Conservation (phyloP, 64 coral and sea anemone genomes). For the Actinia equina region DNA sequence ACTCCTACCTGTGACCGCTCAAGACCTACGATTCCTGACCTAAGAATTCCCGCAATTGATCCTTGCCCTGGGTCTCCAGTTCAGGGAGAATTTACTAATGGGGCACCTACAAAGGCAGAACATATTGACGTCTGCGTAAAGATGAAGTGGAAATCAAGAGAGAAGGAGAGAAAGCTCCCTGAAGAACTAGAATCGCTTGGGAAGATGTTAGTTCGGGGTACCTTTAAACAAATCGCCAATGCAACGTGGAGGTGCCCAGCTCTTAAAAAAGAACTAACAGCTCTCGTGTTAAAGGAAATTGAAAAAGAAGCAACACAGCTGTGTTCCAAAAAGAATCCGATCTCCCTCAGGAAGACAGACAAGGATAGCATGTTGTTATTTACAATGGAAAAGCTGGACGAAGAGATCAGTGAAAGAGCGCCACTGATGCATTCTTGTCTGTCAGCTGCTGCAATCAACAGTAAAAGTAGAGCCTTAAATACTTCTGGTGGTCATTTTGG, state of each 20-base stretch:
- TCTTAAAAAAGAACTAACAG: conserved; percentile 58
- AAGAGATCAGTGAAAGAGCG: too few species aligned
- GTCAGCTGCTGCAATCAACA: conserved; percentile 28
- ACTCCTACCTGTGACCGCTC: too few species aligned
- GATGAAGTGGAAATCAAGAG: conserved; percentile 46
- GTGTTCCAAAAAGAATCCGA: conserved; percentile 53
- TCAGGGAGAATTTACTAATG: too few species aligned
- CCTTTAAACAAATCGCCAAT: conserved; percentile 51
- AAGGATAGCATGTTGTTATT: conserved; percentile 59
- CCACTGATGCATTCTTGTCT: conserved; percentile 44
- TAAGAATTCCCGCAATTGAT: too few species aligned
- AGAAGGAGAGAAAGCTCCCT: conserved; percentile 24
- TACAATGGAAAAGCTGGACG: too few species aligned
- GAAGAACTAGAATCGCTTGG: conserved; percentile 43
- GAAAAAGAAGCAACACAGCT: conserved; percentile 49
- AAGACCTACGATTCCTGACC: too few species aligned
- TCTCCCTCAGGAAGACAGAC: conserved; percentile 53
- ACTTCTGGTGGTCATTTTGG: conserved; percentile 18
- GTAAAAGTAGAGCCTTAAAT: conserved; percentile 26
- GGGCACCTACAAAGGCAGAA: conserved; percentile 19
- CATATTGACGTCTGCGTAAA: conserved; percentile 39
- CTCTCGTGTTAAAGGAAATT: conserved; percentile 44
- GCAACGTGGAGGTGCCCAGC: conserved; percentile 35
- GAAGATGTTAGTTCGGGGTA: conserved; percentile 43
- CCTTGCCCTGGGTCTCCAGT: too few species aligned